Conservation (phyloP, 2,888 invertebrate species). For the Opisthograptis luteolata region DNA sequence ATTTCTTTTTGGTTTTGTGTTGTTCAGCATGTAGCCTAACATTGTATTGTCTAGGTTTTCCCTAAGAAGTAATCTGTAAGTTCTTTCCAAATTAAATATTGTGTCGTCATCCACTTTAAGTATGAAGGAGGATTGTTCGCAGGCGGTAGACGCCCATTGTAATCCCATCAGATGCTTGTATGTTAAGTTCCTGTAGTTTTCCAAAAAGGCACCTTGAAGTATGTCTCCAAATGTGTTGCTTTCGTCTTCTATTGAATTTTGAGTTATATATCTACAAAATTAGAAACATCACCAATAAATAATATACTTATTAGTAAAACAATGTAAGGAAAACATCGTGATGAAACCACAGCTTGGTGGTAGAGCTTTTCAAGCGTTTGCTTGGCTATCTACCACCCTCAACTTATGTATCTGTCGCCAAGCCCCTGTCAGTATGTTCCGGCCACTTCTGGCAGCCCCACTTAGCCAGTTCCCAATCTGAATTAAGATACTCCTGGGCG, state of each 20-base stretch:
- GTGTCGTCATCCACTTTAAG: slow-evolving; percentile 94
- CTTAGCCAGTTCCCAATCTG: too few species aligned
- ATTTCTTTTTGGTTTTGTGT: slow-evolving; percentile 86
- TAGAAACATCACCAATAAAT: too few species aligned
- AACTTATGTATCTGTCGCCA: too few species aligned
- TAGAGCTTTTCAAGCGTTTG: too few species aligned
- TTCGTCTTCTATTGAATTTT: slow-evolving; percentile 86
- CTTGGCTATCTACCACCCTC: too few species aligned
- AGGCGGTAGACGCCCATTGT: slow-evolving; percentile 88
- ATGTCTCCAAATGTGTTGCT: slow-evolving; percentile 87
- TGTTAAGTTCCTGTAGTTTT: slow-evolving; percentile 92
- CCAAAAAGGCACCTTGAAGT: slow-evolving; percentile 90
- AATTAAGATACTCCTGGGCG: too few species aligned
- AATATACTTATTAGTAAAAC: too few species aligned
- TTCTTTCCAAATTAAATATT: slow-evolving; percentile 87
- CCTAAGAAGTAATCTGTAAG: slow-evolving; percentile 49
- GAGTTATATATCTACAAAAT: slow-evolving; percentile 66
- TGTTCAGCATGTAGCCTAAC: slow-evolving; percentile 87
- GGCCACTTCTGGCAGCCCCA: too few species aligned
- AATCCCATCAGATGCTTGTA: slow-evolving; percentile 93
- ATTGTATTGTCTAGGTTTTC: slow-evolving; percentile 57
- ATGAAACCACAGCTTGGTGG: too few species aligned
- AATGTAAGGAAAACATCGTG: too few species aligned
- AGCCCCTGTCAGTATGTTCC: too few species aligned
- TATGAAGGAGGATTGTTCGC: slow-evolving; percentile 85